Base-by-base conservation (phyloP, 2,797 vertebrate species). In the Gorsachius magnificus region DNA sequence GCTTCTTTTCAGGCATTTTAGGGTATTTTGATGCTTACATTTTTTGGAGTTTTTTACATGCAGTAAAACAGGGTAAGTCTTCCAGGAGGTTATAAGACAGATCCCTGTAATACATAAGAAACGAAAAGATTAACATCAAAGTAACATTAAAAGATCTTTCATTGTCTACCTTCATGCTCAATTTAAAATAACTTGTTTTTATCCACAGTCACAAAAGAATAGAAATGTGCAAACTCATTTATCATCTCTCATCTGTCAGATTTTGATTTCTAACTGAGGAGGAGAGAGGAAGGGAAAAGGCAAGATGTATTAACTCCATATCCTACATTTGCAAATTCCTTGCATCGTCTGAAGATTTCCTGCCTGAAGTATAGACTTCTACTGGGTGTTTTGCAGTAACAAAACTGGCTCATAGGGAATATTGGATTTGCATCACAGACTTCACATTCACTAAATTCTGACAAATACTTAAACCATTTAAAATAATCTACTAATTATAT, bases 21-120 rank as follows among this genome's bases (percentile, higher is more conserved):
- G 26, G 4, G n/a, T 64, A 75, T 31, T 72, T 33, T 80, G 35
- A 83, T 20, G 96, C 99, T 98, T 98, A 99, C 99, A 99, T 99
- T 98, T 98, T 99, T 97, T 99, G 99, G 70, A 99, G 98, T 86
- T 98, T 99, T 89, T 98, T 98, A 82, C 99, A 99, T 66, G 97
- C 97, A 13, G 98, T 98, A 96, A 99, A 99, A 96, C 98, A 98
- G 36, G 99, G 99, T 70, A 99, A 98, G 63, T 98, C 98, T 98
- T 98, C 98, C 92, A 99, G 98, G 38, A 97, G 97, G 96, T 99
- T 99, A 89, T 99, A 99, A 50, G 99, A 99, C 57, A 99, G 98
- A 97, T 99, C 99, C 50, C 99, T 99, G 98, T 93, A 98, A 98
- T 87, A 97, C 41, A 97, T 26, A 94, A 96, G 81, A 70, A 77